phyloP scores from a whole-genome alignment of 1,140 invertebrate genomes.

The Argopecten irradians region DNA sequence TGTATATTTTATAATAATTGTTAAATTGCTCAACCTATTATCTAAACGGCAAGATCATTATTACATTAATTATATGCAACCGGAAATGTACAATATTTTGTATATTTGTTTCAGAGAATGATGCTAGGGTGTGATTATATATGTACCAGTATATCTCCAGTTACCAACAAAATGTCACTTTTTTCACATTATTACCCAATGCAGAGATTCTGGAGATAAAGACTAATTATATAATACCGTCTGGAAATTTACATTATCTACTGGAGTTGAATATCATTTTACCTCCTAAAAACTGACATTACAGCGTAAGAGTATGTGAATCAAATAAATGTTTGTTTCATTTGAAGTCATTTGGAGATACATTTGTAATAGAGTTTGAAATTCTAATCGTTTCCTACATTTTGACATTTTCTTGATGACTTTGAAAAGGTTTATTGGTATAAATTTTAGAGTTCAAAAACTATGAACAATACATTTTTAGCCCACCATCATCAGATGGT shows the following conservation, averaged over 20 bases:
- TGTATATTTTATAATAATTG: conserved; percentile 24
- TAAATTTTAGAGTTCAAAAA: too few relatives aligned
- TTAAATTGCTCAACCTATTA: conserved; percentile 14
- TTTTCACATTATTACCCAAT: conserved; percentile 12
- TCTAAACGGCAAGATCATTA: conserved; percentile 2
- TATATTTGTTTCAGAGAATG: not conserved
- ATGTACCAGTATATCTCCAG: not conserved
- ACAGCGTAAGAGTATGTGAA: too few relatives aligned
- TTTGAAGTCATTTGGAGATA: too few relatives aligned
- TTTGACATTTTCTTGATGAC: too few relatives aligned
- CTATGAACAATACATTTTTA: too few relatives aligned
- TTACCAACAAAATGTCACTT: not conserved
- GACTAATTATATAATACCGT: not conserved
- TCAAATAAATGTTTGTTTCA: too few relatives aligned
- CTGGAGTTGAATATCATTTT: not conserved
- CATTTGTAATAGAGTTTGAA: too few relatives aligned
- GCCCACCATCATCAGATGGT: too few relatives aligned
- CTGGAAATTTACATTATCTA: not conserved
- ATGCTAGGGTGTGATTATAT: not conserved
- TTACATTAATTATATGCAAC: conserved; percentile 18
- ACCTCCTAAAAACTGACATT: too few relatives aligned
- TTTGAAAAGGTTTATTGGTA: too few relatives aligned
- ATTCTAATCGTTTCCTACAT: too few relatives aligned
- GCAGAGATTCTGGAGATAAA: not conserved
- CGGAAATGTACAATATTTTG: conserved; percentile 2